These are phyloP conservation scores for Arctocebus calabarensis DNA, from an alignment of 2,797 vertebrate genomes.

Conservation along the genomic window DNA sequence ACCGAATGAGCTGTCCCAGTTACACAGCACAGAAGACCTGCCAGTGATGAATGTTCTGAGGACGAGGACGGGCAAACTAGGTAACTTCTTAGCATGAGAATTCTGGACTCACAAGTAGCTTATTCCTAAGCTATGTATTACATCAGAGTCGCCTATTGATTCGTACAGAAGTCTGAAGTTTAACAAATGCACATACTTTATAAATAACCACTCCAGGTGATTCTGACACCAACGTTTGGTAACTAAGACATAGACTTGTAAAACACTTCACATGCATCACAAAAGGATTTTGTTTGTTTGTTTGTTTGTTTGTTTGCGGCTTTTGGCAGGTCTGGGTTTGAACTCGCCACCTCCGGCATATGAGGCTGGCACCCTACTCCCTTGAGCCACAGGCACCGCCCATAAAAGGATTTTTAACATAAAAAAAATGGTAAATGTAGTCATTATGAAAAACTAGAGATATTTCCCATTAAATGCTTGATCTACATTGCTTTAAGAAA, in stretches of 20 bases:
- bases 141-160: background rate
- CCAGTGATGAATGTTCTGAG: background rate
- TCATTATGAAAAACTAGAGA: background rate
- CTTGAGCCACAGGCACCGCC: no score
- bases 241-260: background rate
- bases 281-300: background rate
- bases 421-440: background rate
- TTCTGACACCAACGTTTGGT: background rate
- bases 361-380: no score
- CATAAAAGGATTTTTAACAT: background rate
- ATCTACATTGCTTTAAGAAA: constrained; percentile 39
- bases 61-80: background rate
- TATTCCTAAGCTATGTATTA: background rate
- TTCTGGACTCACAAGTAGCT: background rate
- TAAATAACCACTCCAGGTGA: background rate
- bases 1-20: background rate
- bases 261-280: background rate
- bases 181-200: background rate
- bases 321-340: no score
- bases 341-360: no score
- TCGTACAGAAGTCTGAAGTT: background rate
- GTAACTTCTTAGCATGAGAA: background rate
- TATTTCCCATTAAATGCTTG: constrained; percentile 30
- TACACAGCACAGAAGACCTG: background rate
- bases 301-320: no score